Conservation (phyloP, 2,113 vertebrate species). For the Arenaria interpres region DNA sequence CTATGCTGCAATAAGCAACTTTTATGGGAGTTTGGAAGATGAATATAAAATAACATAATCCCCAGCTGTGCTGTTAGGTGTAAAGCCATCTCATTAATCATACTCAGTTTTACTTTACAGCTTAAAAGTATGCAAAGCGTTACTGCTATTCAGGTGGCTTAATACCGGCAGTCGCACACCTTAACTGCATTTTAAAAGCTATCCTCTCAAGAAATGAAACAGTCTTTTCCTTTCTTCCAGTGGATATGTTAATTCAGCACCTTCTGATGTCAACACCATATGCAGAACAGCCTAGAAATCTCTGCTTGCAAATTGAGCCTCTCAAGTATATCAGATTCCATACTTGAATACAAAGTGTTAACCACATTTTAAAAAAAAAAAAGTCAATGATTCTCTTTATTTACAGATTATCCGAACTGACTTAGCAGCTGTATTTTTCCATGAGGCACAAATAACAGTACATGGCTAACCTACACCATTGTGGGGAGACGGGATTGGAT, state of each 20-base stretch:
- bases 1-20: conserved; percentile 44
- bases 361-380: not conserved
- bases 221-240: conserved; percentile 7
- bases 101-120: conserved; percentile 33
- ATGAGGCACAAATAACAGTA: not conserved
- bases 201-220: conserved; percentile 52
- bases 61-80: conserved; percentile 48
- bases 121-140: conserved; percentile 35
- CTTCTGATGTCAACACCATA: not conserved
- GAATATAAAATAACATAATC: conserved; percentile 61
- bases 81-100: conserved; percentile 57
- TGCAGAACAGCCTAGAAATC: not conserved
- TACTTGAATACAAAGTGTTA: not conserved
- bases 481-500: not conserved
- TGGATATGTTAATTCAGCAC: conserved; percentile 33
- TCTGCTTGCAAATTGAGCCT: not conserved
- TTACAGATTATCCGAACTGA: not conserved
- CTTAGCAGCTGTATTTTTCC: not conserved
- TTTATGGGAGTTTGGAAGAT: conserved; percentile 60
- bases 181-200: conserved; percentile 47
- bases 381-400: not conserved
- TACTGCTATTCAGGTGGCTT: conserved; percentile 30
- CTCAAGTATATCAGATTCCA: not conserved
- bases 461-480: not conserved
- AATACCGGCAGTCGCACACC: not conserved